Percentiles rank a stretch among this genome's conserved stretches.
Evolutionary conservation across 2,797 vertebrate genomes (phyloP).

Genomic region (Schizopygopsis malacanthus): DNA sequence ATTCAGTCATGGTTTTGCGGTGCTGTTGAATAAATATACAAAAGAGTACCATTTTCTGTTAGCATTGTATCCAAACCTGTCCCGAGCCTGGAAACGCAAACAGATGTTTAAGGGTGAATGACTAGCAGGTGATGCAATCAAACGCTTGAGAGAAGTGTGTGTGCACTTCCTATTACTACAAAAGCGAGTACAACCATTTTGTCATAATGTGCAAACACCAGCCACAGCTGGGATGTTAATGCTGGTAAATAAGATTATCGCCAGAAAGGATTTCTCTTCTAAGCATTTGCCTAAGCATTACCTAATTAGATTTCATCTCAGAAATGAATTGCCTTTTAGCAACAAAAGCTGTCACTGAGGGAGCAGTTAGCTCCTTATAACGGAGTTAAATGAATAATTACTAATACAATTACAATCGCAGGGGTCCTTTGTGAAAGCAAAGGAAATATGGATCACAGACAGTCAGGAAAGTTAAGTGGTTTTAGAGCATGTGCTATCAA

Average conservation of each 20-base stretch:
- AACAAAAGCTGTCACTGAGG: constrained; percentile 92
- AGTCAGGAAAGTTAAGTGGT: not conserved
- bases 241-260: constrained; percentile 98
- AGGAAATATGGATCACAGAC: constrained; percentile 42
- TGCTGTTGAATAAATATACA: not conserved
- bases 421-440: constrained; percentile 80
- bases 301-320: constrained; percentile 96
- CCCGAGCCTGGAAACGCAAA: constrained; percentile 49
- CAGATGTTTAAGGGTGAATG: constrained; percentile 62
- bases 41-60: not conserved
- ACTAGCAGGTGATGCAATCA: constrained; percentile 60
- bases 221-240: constrained; percentile 97
- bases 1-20: not conserved
- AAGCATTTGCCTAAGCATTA: constrained; percentile 84
- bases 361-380: constrained; percentile 98
- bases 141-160: constrained; percentile 57
- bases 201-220: constrained; percentile 93
- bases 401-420: constrained; percentile 90
- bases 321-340: constrained; percentile 98
- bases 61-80: constrained; percentile 6
- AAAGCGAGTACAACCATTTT: constrained; percentile 80
- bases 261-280: constrained; percentile 92
- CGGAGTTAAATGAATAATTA: constrained; percentile 98
- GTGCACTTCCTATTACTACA: constrained; percentile 60
- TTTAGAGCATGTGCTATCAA: not conserved